phyloP scores from a whole-genome alignment of 2,113 vertebrate species.

The Poeciliopsis prolifica region DNA sequence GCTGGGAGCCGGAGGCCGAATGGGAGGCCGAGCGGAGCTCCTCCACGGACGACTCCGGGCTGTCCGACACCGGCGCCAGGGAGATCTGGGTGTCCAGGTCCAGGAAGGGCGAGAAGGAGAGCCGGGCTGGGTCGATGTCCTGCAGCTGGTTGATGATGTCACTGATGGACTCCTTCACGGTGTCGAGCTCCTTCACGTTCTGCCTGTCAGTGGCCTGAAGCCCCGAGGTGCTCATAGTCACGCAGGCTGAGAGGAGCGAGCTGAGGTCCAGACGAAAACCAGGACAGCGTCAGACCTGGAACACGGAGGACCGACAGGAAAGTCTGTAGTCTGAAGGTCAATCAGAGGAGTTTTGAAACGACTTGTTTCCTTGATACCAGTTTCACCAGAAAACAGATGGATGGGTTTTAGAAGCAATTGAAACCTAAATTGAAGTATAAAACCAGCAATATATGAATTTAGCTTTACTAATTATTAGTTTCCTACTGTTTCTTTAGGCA shows the following conservation, averaged over 20 bases:
- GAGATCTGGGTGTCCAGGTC: slow-evolving; percentile 84
- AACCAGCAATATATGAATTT: no score
- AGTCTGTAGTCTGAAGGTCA: not conserved
- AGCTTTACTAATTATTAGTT: not conserved
- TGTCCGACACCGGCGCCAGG: slow-evolving; percentile 82
- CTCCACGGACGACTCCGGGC: slow-evolving; percentile 81
- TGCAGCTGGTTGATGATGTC: slow-evolving; percentile 83
- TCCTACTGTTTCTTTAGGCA: not conserved
- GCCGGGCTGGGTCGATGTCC: slow-evolving; percentile 80
- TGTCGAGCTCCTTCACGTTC: slow-evolving; percentile 78
- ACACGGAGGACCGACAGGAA: not conserved
- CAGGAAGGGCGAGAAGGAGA: slow-evolving; percentile 83
- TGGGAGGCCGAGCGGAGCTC: slow-evolving; percentile 79
- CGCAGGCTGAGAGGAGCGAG: slow-evolving; percentile 47
- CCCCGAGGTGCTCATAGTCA: slow-evolving; percentile 76
- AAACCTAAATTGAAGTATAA: no score
- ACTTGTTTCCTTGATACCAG: no score
- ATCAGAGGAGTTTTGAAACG: no score
- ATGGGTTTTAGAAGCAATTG: no score
- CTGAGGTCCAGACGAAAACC: slow-evolving; percentile 22
- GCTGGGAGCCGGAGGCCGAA: slow-evolving; percentile 74
- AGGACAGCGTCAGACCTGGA: slow-evolving; percentile 12
- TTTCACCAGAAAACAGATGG: no score
- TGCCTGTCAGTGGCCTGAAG: slow-evolving; percentile 65
- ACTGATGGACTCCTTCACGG: slow-evolving; percentile 80